Evolutionary conservation across 1,140 invertebrate species (phyloP).

Genomic region (Neodiprion lecontei): DNA sequence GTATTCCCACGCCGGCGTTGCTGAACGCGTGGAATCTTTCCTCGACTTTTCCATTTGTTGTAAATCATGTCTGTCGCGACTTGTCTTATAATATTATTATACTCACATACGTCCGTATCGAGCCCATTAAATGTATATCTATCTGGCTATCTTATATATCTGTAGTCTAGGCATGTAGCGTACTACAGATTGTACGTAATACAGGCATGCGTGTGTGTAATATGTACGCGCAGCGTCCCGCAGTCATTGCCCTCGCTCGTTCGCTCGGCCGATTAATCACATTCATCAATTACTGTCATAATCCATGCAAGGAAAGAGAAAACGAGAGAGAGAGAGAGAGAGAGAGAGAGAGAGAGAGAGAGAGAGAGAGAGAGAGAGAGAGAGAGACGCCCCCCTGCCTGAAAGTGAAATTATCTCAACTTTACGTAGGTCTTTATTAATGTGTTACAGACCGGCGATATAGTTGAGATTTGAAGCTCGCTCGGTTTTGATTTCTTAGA

Average conservation of each 20-base stretch:
- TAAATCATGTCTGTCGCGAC: too few relatives aligned
- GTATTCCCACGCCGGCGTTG: not conserved
- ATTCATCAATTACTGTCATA: slow-evolving; percentile 15
- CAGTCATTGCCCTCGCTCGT: slow-evolving; percentile 11
- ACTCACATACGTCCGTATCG: too few relatives aligned
- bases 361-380: slow-evolving; percentile 15
- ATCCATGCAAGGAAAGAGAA: not conserved
- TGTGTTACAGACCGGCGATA: too few relatives aligned
- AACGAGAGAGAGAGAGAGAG: not conserved
- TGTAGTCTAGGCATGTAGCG: not conserved
- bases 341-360: slow-evolving; percentile 18
- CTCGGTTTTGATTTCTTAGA: too few relatives aligned
- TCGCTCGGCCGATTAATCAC: slow-evolving; percentile 6
- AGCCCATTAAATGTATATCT: too few relatives aligned
- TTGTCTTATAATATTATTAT: too few relatives aligned
- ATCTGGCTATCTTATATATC: not conserved
- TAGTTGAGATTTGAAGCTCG: too few relatives aligned
- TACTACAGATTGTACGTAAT: slow-evolving; percentile 2
- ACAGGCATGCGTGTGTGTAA: not conserved
- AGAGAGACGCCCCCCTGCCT: not conserved
- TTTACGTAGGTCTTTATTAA: too few relatives aligned
- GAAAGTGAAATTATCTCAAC: too few relatives aligned
- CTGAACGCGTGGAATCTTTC: not conserved
- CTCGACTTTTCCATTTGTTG: not conserved
- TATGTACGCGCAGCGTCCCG: not conserved